Conservation (phyloP, 1,140 invertebrate genomes). For the Pemphigus obesinymphae region DNA sequence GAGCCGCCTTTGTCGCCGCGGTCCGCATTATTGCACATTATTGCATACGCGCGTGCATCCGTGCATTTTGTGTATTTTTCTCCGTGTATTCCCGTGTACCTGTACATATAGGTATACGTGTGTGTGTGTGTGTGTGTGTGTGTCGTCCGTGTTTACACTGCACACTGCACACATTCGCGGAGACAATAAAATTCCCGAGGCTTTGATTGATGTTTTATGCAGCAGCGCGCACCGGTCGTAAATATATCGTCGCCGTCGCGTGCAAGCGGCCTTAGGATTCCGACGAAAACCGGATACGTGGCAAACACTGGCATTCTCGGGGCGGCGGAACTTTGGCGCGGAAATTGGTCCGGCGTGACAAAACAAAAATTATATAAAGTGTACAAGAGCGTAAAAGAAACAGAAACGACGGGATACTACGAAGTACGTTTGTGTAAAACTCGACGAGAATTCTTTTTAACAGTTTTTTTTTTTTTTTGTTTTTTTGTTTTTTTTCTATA, state of each 20-base stretch:
- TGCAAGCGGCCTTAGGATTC: not conserved
- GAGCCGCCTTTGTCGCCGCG: conserved; percentile 18
- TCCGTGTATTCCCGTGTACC: too few relatives aligned
- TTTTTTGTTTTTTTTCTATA: too few relatives aligned
- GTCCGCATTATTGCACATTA: conserved; percentile 18
- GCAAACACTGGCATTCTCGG: not conserved
- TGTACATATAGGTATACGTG: too few relatives aligned
- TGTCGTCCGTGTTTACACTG: conserved; percentile 16
- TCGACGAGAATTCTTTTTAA: not conserved
- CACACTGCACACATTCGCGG: not conserved
- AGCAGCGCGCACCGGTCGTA: conserved; percentile 30
- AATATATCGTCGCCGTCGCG: not conserved
- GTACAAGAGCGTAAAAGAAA: too few relatives aligned
- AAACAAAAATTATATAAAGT: too few relatives aligned
- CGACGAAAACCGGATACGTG: conserved; percentile 22
- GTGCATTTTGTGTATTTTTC: not conserved
- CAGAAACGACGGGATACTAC: too few relatives aligned
- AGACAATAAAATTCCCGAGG: conserved; percentile 24
- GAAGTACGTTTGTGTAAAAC: too few relatives aligned
- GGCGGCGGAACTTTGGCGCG: not conserved
- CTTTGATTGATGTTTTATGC: conserved; percentile 37
- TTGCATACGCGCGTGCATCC: not conserved
- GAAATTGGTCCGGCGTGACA: conserved; percentile 29
- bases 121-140: not conserved
- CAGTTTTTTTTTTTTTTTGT: too few relatives aligned